Evolutionary conservation across 2,797 vertebrate genomes (phyloP).

Genomic region (Ptychadena robeensis): DNA sequence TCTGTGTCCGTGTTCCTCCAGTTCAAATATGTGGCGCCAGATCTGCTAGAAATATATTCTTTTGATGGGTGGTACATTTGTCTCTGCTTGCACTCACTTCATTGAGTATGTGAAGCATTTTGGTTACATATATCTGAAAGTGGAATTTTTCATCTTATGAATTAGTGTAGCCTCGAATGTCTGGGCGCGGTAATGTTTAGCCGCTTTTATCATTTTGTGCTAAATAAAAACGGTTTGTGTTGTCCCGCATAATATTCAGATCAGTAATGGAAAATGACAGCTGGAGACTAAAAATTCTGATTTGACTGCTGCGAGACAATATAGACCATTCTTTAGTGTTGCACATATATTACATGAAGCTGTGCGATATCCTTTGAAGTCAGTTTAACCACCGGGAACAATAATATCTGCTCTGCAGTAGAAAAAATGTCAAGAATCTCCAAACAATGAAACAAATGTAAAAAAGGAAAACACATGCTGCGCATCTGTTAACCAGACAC

Average conservation of each 20-base stretch:
- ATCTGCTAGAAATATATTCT: no score
- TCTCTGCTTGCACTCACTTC: no score
- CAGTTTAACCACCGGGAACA: not conserved
- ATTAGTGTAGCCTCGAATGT: no score
- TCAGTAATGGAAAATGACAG: not conserved
- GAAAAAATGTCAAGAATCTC: slow-evolving; percentile 16
- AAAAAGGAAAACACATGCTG: not conserved
- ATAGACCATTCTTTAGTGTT: not conserved
- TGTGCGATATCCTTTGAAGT: not conserved
- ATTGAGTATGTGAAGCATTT: no score
- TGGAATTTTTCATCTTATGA: no score
- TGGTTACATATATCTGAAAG: no score
- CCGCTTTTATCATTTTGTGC: no score
- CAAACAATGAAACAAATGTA: slow-evolving; percentile 24
- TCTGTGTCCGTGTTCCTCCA: no score
- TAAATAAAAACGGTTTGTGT: not conserved
- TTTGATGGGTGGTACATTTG: no score
- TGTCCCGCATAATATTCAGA: not conserved
- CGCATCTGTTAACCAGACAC: slow-evolving; percentile 32
- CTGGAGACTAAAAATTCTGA: not conserved
- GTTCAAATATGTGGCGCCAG: no score
- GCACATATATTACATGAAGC: not conserved
- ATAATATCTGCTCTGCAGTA: not conserved
- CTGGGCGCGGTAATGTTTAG: no score
- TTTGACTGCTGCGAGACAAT: not conserved